phyloP scores from a whole-genome alignment of 2,888 invertebrate species.

The Hirtodrosophila alboralis region DNA sequence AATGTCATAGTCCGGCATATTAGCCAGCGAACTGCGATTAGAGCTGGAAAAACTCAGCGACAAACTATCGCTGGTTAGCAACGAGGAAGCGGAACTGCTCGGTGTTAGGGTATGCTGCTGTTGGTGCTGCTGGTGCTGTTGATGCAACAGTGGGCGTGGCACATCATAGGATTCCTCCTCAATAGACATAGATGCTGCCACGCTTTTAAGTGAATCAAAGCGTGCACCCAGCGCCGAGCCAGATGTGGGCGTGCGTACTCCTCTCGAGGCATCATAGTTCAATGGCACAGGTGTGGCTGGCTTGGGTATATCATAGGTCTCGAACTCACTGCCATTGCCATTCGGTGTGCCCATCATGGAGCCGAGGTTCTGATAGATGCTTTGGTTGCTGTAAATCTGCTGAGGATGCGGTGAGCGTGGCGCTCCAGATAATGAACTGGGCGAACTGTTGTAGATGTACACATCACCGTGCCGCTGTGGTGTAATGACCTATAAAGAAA shows the following conservation, averaged over 20 bases:
- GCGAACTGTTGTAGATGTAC: constrained; percentile 88
- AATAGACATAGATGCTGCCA: constrained; percentile 72
- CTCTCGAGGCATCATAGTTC: constrained; percentile 85
- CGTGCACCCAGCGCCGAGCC: constrained; percentile 54
- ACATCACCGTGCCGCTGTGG: constrained; percentile 90
- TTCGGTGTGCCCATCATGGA: constrained; percentile 74
- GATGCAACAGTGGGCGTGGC: constrained; percentile 85
- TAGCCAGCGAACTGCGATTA: constrained; percentile 85
- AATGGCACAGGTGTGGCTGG: constrained; percentile 86
- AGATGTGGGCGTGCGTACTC: constrained; percentile 78
- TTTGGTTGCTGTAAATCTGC: constrained; percentile 78
- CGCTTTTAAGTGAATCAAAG: constrained; percentile 79
- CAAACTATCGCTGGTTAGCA: constrained; percentile 87
- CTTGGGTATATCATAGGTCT: constrained; percentile 87
- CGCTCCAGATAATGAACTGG: constrained; percentile 45
- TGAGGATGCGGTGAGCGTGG: constrained; percentile 48
- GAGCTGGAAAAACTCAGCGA: constrained; percentile 85
- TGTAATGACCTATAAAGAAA: constrained; percentile 86
- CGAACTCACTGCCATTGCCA: constrained; percentile 71
- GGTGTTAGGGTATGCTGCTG: constrained; percentile 87
- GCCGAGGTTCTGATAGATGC: constrained; percentile 81
- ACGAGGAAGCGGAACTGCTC: constrained; percentile 88
- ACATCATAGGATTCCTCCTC: constrained; percentile 87
- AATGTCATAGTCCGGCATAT: constrained; percentile 89
- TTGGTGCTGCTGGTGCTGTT: constrained; percentile 73